Evolutionary conservation across 2,113 vertebrate genomes (phyloP).

Genomic region (Siphamia tubifer): DNA sequence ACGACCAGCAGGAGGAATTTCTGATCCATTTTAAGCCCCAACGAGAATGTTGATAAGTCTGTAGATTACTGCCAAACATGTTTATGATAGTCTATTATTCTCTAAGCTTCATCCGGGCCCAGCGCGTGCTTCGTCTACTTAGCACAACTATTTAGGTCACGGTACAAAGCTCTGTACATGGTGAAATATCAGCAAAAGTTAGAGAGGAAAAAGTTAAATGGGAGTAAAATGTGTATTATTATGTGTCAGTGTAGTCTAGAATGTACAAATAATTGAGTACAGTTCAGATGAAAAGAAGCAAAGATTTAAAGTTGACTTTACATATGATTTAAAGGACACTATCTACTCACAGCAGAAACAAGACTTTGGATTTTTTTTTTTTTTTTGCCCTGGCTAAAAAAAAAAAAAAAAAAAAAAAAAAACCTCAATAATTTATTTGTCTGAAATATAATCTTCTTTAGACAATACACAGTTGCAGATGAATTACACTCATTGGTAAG

Average conservation of each 20-base stretch:
- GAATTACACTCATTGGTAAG: not conserved
- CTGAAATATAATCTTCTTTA: not conserved
- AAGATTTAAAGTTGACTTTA: not conserved
- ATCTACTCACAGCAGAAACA: no score
- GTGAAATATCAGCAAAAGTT: conserved; percentile 35
- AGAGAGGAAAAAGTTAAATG: not conserved
- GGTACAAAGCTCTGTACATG: conserved; percentile 10
- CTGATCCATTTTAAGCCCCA: conserved; percentile 67
- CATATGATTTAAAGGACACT: not conserved
- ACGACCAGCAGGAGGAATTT: conserved; percentile 60
- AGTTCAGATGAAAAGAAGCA: not conserved
- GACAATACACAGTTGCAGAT: not conserved
- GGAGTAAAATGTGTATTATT: not conserved
- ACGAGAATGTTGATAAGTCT: conserved; percentile 71
- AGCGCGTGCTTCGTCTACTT: conserved; percentile 65
- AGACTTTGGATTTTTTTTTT: no score
- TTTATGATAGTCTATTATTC: conserved; percentile 78
- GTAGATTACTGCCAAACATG: conserved; percentile 75
- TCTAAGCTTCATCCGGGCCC: conserved; percentile 58
- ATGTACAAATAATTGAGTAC: not conserved
- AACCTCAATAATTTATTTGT: not conserved
- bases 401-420: no score
- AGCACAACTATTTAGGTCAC: conserved; percentile 70
- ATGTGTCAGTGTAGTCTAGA: not conserved
- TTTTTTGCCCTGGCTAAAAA: not conserved